These are phyloP conservation scores for Mohoua ochrocephala DNA, from an alignment of 2,113 vertebrate species.

Conservation along the genomic window DNA sequence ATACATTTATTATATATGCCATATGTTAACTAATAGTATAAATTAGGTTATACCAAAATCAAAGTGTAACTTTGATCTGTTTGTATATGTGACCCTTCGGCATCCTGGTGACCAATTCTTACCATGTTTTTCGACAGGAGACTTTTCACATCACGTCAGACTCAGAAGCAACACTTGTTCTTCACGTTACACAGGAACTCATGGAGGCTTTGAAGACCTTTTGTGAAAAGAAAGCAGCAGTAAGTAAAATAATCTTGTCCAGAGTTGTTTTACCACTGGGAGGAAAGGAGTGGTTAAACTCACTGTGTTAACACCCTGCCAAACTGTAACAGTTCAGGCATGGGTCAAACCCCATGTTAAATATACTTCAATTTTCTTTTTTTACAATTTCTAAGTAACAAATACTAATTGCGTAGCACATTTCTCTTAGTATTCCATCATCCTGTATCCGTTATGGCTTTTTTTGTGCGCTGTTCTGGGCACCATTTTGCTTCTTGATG, in stretches of 20 bases:
- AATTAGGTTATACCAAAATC: not conserved
- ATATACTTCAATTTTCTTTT: not conserved
- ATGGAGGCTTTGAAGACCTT: slow-evolving; percentile 46
- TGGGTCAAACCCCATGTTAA: not conserved
- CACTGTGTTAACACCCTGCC: not conserved
- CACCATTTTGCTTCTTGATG: not conserved
- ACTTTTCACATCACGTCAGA: slow-evolving; percentile 48
- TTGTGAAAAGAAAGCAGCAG: slow-evolving; percentile 52
- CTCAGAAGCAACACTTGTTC: slow-evolving; percentile 41
- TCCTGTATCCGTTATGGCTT: not conserved
- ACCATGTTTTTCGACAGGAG: not conserved
- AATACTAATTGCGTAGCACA: not conserved
- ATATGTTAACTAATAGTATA: not conserved
- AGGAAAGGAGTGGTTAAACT: not conserved
- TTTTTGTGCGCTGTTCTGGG: not conserved
- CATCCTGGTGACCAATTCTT: not conserved
- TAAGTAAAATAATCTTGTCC: not conserved
- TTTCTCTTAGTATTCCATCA: not conserved
- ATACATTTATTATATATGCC: not conserved
- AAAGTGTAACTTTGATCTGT: not conserved
- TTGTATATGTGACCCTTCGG: not conserved
- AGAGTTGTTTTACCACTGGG: not conserved
- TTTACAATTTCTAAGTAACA: not conserved
- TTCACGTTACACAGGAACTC: slow-evolving; percentile 39
- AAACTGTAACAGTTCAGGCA: not conserved